Base-by-base conservation (phyloP, 35 echinoderm and acorn worm genomes). In the Lytechinus pictus region DNA sequence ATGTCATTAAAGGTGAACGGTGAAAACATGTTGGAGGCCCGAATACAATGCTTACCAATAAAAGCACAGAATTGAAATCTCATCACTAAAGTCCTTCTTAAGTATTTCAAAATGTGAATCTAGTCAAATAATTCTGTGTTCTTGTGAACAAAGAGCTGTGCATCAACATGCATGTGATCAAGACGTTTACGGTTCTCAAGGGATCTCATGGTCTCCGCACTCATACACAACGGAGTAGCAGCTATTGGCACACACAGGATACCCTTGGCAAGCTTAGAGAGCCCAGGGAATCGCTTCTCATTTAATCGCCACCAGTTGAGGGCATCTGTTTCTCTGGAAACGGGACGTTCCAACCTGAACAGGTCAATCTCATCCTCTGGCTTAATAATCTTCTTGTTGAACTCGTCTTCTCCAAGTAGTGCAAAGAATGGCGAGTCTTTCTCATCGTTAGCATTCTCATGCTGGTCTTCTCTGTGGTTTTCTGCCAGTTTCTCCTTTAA, bases 351-450 rank as follows among this genome's bases (percentile, higher is more conserved):
- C 27, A 93, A 57, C 52, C 92, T 33, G 21, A 93, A 93, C 54
- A 93, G 92, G 53, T 57, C 92, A 93, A 93, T 93, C 92, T 57
- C 92, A n/a, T 93, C 92, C 53, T 93, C 92, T 57, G 92, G 92
- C 27, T 55, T 93, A 24, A 27, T 27, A 3, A 2, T 55, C 54
- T 93, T 93, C 92, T 93, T 93, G 92, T 93, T 93, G 92, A 93
- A 93, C 55, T 93, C 92, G 52, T 93, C 92, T 57, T 93, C 92
- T 55, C 92, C 92, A 14, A 93, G 54, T 33, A 93, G n/a, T 2
- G 28, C 53, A 54, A 93, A 93, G 54, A 93, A 93, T 55, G 92
- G 92, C 24, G 92, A 55, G 27, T 93, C 92, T 54, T 93, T 54
- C 88, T 90, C 29, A 54, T 21, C 88, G 4, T 90, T 13, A 8